phyloP scores from a whole-genome alignment of 2,113 vertebrate species.

The Hypomesus transpacificus region DNA sequence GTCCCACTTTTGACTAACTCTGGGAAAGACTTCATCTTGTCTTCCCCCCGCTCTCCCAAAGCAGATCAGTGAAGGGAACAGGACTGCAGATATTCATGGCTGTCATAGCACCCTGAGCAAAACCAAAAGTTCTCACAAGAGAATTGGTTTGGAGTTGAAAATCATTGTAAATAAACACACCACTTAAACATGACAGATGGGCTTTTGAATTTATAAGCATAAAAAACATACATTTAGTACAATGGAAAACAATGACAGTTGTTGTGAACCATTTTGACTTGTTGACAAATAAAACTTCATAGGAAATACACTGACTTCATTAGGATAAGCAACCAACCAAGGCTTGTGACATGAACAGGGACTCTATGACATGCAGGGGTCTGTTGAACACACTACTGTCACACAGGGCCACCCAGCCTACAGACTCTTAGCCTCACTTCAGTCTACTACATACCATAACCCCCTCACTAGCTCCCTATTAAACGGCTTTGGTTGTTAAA shows the following conservation, averaged over 20 bases:
- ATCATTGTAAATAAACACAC: not conserved
- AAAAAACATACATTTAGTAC: not conserved
- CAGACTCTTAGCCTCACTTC: not conserved
- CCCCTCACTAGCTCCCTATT: no score
- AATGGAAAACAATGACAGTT: not conserved
- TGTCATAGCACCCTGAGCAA: not conserved
- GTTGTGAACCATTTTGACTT: not conserved
- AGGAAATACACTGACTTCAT: not conserved
- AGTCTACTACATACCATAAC: not conserved
- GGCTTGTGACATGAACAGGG: not conserved
- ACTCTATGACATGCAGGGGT: slow-evolving; percentile 12
- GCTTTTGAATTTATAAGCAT: slow-evolving; percentile 10
- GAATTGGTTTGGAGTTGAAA: no score
- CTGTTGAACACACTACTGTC: slow-evolving; percentile 6
- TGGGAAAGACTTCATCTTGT: no score
- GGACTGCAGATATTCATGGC: no score
- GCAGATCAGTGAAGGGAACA: no score
- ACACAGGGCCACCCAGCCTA: not conserved
- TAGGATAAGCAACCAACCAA: not conserved
- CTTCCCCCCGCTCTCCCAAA: no score
- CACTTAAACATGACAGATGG: not conserved
- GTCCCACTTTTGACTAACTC: no score
- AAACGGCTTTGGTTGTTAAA: slow-evolving; percentile 4
- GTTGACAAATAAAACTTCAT: not conserved
- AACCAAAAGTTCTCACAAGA: not conserved